Percentiles rank a stretch among this genome's conserved stretches.
Evolutionary conservation across 2,797 vertebrate genomes (phyloP).

Genomic region (Spinibarbus caldwelli): DNA sequence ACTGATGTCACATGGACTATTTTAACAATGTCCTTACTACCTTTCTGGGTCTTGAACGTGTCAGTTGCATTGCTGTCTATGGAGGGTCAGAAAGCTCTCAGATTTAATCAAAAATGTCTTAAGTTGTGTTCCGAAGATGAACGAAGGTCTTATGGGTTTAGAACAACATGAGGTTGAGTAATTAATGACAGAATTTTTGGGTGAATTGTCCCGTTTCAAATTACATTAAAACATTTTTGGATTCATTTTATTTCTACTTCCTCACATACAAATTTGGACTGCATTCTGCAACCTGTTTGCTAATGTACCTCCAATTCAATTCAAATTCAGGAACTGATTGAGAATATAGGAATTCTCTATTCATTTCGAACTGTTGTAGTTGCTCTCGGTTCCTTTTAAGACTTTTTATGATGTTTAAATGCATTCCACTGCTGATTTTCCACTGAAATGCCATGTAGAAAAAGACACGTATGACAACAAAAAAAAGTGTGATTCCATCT

Average conservation of each 20-base stretch:
- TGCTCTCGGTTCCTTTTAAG: background rate
- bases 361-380: background rate
- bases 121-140: no score
- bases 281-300: background rate
- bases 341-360: background rate
- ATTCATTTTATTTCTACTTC: background rate
- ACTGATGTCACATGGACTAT: background rate
- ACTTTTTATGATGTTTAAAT: background rate
- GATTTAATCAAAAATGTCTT: background rate
- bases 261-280: background rate
- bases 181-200: background rate
- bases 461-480: background rate
- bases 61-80: background rate
- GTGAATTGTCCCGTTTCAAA: background rate
- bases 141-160: background rate
- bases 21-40: background rate
- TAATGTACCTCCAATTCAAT: background rate
- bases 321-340: background rate
- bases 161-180: background rate
- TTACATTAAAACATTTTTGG: background rate
- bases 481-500: conserved; percentile 43
- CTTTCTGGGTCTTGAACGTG: background rate
- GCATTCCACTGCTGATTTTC: background rate
- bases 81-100: background rate
- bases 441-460: background rate